phyloP scores from a whole-genome alignment of 2,113 vertebrate species.

The Harpagus bidentatus region DNA sequence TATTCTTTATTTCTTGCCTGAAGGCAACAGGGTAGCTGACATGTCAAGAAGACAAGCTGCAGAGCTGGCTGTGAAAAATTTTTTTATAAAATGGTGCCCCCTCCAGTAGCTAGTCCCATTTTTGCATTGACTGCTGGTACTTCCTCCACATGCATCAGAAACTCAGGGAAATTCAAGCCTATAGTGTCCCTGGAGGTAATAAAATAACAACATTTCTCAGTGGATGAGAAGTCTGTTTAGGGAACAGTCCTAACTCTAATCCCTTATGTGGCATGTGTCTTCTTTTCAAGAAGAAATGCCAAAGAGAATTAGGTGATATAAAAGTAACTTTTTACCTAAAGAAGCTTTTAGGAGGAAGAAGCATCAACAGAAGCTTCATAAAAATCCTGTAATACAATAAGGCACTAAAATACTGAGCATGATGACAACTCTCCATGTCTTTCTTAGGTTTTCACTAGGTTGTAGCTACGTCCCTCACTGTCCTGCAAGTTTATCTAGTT shows the following conservation, averaged over 20 bases:
- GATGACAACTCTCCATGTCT: neutral
- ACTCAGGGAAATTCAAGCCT: neutral
- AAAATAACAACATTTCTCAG: neutral
- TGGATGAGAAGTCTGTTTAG: neutral
- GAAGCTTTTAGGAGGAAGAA: neutral
- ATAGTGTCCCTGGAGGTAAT: neutral
- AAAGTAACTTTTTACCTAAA: neutral
- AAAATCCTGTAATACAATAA: neutral
- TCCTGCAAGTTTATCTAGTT: neutral
- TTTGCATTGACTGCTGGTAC: neutral
- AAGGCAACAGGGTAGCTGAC: neutral
- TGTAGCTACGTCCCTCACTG: neutral
- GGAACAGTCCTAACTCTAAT: neutral
- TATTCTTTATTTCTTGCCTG: neutral
- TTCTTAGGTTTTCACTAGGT: neutral
- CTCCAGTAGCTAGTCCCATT: neutral
- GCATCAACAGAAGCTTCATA: neutral
- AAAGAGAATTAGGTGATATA: neutral
- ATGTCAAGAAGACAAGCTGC: neutral
- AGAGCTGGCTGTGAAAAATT: neutral
- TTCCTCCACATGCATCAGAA: neutral
- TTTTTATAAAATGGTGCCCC: neutral
- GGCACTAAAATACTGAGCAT: neutral
- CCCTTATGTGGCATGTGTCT: fast-evolving
- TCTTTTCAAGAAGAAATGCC: neutral